Evolutionary conservation across 23 tunicate genomes (phyloP).

Genomic region (Styela clava): DNA sequence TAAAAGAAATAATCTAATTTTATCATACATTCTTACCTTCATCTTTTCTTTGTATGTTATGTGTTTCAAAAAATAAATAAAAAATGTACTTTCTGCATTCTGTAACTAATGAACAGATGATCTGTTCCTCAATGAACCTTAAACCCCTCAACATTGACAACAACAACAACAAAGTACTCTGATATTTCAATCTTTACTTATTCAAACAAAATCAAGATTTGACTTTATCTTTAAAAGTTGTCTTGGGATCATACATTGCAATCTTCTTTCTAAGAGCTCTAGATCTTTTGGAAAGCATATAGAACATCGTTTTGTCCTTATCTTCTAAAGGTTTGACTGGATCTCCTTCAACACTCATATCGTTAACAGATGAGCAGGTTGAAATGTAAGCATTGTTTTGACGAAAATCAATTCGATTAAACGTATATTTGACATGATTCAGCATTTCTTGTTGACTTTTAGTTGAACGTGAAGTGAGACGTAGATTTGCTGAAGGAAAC

Average conservation of each 20-base stretch:
- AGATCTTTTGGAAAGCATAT: not conserved
- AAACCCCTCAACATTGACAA: too few relatives aligned
- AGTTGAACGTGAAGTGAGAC: not conserved
- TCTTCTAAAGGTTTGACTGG: not conserved
- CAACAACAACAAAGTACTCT: too few relatives aligned
- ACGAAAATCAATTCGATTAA: not conserved
- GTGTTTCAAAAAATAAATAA: too few relatives aligned
- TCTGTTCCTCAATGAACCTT: too few relatives aligned
- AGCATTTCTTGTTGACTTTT: not conserved
- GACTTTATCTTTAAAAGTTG: not conserved
- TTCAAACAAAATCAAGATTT: not conserved
- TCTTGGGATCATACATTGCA: not conserved
- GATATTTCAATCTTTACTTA: too few relatives aligned
- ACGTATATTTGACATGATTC: not conserved
- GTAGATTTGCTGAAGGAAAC: not conserved
- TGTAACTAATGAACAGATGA: too few relatives aligned
- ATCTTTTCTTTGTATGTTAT: too few relatives aligned
- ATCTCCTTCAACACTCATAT: not conserved
- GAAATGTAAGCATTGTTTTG: not conserved
- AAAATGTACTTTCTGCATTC: too few relatives aligned
- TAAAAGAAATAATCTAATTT: too few relatives aligned
- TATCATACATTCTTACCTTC: too few relatives aligned
- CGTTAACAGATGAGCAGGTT: not conserved
- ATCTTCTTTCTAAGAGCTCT: slow-evolving; percentile 5
- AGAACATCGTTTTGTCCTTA: not conserved